Percentiles rank a stretch among this genome's conserved stretches.
Evolutionary conservation across 2,888 invertebrate species (phyloP).

Genomic region (Mythimna vitellina): DNA sequence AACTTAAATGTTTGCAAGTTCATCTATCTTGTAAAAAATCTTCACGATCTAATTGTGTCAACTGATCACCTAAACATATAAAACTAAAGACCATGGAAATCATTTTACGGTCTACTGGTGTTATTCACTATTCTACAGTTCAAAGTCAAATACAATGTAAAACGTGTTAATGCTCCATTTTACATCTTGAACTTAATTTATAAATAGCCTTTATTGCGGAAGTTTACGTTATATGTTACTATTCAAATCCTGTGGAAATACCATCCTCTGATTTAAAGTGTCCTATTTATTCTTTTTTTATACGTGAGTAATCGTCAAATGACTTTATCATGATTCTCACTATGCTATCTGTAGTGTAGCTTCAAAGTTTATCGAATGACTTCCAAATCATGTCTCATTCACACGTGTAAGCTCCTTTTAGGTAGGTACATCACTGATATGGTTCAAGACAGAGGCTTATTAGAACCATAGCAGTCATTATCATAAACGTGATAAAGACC

Average conservation of each 20-base stretch:
- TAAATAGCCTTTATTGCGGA: slow-evolving; percentile 54
- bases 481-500: slow-evolving; percentile 42
- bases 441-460: slow-evolving; percentile 30
- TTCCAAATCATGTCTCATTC: slow-evolving; percentile 9
- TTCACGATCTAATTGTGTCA: slow-evolving; percentile 42
- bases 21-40: slow-evolving; percentile 19
- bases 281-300: slow-evolving; percentile 3
- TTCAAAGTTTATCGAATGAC: slow-evolving; percentile 2
- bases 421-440: slow-evolving; percentile 40
- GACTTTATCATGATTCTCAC: neutral
- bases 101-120: slow-evolving; percentile 47
- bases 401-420: slow-evolving; percentile 3
- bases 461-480: slow-evolving; percentile 42
- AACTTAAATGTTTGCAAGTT: neutral
- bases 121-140: slow-evolving; percentile 43
- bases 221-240: slow-evolving; percentile 37
- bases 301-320: too few species aligned
- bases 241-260: slow-evolving; percentile 29
- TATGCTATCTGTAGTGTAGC: neutral
- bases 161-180: slow-evolving; percentile 45
- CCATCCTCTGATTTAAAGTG: slow-evolving; percentile 8
- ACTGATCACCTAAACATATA: slow-evolving; percentile 46
- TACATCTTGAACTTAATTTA: slow-evolving; percentile 37
- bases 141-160: slow-evolving; percentile 57
- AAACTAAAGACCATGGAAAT: slow-evolving; percentile 54